Evolutionary conservation across 2,113 vertebrate species (phyloP), one percentile per base, ranked within the genome.

Genomic region (Sciurus niger): DNA sequence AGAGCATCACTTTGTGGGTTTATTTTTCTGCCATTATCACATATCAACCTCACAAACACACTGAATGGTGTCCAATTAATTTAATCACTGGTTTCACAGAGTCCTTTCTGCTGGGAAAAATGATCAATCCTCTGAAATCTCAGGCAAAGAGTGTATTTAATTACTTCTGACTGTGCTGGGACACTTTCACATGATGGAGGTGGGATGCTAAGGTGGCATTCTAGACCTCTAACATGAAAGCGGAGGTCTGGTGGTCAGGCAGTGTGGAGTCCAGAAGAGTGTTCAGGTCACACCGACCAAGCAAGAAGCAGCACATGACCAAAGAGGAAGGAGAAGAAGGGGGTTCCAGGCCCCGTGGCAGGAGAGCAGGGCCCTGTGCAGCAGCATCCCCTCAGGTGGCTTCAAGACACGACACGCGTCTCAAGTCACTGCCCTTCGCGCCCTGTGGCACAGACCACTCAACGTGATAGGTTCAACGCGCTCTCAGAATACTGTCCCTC

Each of bases 11-110:
- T 53, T 86, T 48, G 84, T 37, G 4, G 90, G 72, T 93, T 83
- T 60, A 20, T 84, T 78, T 98, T 94, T 43, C 37, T 73, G 2
- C 8, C 89, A 78, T 94, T 84, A 24, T 73, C 93, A 94, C 34
- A 88, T 16, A 92, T 83, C 68, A 34, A 34, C 72, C 40, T 82
- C 77, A 92, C 93, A 67, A 79, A 65, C 80, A 73, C 89, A 80
- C 60, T 89, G 4, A 48, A 85, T 88, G 65, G 32, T 30, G 37
- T 32, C 86, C 8, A 80, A 82, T 82, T 97, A 95, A 80, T 95
- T 85, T 46, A 83, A 85, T 65, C 40, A 11, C 11, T 22, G 72
- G 28, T 79, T 96, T 92, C 70, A 10, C 93, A 91, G 97, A 90
- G 78, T 83, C 73, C 67, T 63, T 67, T 94, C 78, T 90, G 72